phyloP scores from a whole-genome alignment of 2,797 vertebrate genomes.

The Notolabrus celidotus region DNA sequence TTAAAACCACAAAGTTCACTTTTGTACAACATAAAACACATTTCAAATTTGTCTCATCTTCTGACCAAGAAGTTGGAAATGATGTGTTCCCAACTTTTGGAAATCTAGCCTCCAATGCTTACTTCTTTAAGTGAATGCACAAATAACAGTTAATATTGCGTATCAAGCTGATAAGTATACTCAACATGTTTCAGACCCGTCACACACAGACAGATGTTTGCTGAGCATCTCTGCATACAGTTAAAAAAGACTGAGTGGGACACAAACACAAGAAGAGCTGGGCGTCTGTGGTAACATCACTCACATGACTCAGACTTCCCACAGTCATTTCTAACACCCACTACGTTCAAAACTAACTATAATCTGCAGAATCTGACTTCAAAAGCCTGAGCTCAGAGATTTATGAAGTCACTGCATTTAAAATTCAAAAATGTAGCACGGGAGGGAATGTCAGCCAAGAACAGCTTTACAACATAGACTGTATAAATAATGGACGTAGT shows the following conservation, averaged over 20 bases:
- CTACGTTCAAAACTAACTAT: not conserved
- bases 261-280: not conserved
- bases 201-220: not conserved
- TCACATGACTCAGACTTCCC: conserved; percentile 22
- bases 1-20: not conserved
- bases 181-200: conserved; percentile 4
- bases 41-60: not conserved
- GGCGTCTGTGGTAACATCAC: conserved; percentile 5
- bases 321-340: conserved; percentile 16
- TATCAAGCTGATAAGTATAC: not conserved
- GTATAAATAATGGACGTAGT: too few species aligned
- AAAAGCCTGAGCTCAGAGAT: not conserved
- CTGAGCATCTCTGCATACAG: not conserved
- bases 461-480: too few species aligned
- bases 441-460: not conserved
- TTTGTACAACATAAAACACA: not conserved
- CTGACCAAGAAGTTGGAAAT: not conserved
- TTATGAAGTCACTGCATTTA: not conserved
- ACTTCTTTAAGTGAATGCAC: not conserved
- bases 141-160: conserved; percentile 8
- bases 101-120: not conserved
- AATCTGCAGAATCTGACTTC: not conserved
- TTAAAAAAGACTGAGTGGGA: not conserved
- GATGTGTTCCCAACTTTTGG: not conserved
- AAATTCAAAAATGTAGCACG: not conserved